Percentiles rank a stretch among this genome's conserved stretches.
Conservation (phyloP, 2,888 invertebrate genomes). For the Drosophila yooni region DNA sequence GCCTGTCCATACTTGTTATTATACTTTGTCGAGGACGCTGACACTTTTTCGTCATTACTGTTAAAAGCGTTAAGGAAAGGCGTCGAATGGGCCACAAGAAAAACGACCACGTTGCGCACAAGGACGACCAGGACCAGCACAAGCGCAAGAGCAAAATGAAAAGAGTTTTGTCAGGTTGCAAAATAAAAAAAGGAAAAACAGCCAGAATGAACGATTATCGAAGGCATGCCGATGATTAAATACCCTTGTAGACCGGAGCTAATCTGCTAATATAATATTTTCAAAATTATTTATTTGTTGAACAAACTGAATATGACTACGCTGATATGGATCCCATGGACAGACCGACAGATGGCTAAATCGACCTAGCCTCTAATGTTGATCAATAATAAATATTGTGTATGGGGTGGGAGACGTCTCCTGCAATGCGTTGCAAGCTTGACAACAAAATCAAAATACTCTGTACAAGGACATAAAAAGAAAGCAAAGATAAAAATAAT, state of each 20-base stretch:
- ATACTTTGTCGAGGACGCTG: constrained; percentile 82
- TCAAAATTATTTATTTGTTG: background rate
- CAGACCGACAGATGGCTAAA: background rate
- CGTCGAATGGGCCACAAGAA: constrained; percentile 33
- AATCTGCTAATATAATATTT: background rate
- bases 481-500: constrained; percentile 6
- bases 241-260: background rate
- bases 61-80: constrained; percentile 75
- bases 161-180: constrained; percentile 73
- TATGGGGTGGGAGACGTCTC: background rate
- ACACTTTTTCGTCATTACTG: constrained; percentile 84
- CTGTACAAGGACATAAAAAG: constrained; percentile 1
- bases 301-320: background rate
- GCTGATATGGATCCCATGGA: background rate
- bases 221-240: background rate
- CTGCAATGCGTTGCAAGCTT: background rate
- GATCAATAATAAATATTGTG: background rate
- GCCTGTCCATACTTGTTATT: constrained; percentile 81
- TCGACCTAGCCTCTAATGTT: background rate
- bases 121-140: constrained; percentile 44
- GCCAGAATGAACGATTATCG: background rate
- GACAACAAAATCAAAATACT: background rate
- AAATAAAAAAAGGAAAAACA: constrained; percentile 27
- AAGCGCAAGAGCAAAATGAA: constrained; percentile 57
- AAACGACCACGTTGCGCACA: constrained; percentile 31